A percentile compares a stretch with the other conserved stretches of the same genome.
Evolutionary conservation across 2,797 vertebrate species (phyloP).

Genomic region (Muscicapa comitata): DNA sequence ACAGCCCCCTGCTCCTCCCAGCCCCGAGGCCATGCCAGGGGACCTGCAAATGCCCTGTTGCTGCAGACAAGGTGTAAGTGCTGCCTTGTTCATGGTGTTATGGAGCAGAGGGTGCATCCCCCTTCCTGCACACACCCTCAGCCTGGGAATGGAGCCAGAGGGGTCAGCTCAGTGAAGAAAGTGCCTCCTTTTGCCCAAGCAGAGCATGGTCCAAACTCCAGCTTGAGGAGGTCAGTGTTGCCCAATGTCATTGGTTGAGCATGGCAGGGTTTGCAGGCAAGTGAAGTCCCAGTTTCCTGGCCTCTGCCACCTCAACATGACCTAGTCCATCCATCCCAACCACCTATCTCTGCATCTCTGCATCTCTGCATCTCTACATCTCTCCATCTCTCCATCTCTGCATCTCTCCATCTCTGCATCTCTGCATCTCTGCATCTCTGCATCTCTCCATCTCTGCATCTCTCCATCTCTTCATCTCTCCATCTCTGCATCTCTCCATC

Average conservation of each 20-base stretch:
- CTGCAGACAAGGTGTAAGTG: rapidly evolving
- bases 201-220: not conserved
- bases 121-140: too few species aligned
- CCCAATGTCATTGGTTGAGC: rapidly evolving
- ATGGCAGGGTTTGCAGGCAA: rapidly evolving
- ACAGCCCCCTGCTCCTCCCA: not conserved
- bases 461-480: not conserved
- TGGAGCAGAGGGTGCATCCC: too few species aligned
- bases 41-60: rapidly evolving
- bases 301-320: not conserved
- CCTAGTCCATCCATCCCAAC: not conserved
- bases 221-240: not conserved
- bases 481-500: not conserved
- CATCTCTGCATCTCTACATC: too few species aligned
- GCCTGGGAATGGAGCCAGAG: too few species aligned
- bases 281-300: not conserved
- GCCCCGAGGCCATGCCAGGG: rapidly evolving
- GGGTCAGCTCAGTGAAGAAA: not conserved
- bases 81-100: too few species aligned
- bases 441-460: not conserved
- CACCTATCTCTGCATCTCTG: not conserved
- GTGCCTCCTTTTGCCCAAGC: not conserved
- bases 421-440: not conserved
- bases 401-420: not conserved
- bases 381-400: not conserved